A percentile compares a stretch with the other conserved stretches of the same genome.
phyloP scores from a whole-genome alignment of 1,140 invertebrate genomes.

The Brachystomella parvula region DNA sequence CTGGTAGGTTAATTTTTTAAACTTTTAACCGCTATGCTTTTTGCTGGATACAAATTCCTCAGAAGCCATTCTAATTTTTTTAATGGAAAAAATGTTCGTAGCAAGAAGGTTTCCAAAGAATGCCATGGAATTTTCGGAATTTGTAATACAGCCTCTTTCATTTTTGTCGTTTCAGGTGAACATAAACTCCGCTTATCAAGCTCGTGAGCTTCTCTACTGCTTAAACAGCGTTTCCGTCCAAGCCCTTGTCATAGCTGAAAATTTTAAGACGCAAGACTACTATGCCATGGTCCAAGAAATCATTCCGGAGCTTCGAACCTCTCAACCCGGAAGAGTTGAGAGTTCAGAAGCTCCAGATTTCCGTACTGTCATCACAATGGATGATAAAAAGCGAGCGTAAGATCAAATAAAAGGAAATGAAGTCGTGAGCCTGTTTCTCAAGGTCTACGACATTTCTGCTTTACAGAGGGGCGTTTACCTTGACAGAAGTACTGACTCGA shows the following conservation, averaged over 20 bases:
- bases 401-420: not conserved
- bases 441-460: not conserved
- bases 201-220: constrained; percentile 66
- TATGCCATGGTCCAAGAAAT: constrained; percentile 54
- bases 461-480: constrained; percentile 40
- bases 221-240: constrained; percentile 70
- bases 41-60: too few relatives aligned
- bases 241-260: constrained; percentile 58
- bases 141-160: not conserved
- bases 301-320: constrained; percentile 38
- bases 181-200: constrained; percentile 75
- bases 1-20: constrained; percentile 53
- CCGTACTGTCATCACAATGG: constrained; percentile 23
- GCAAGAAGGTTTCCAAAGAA: too few relatives aligned
- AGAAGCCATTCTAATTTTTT: too few relatives aligned
- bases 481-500: constrained; percentile 42
- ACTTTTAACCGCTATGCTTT: not conserved
- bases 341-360: constrained; percentile 20
- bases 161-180: constrained; percentile 51
- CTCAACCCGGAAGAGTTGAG: constrained; percentile 19
- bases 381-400: not conserved
- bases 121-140: not conserved
- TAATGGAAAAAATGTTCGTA: too few relatives aligned
- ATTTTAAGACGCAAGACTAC: constrained; percentile 62
- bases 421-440: not conserved